Conservation (phyloP, 2,797 vertebrate species). For the Pteronotus mesoamericanus region DNA sequence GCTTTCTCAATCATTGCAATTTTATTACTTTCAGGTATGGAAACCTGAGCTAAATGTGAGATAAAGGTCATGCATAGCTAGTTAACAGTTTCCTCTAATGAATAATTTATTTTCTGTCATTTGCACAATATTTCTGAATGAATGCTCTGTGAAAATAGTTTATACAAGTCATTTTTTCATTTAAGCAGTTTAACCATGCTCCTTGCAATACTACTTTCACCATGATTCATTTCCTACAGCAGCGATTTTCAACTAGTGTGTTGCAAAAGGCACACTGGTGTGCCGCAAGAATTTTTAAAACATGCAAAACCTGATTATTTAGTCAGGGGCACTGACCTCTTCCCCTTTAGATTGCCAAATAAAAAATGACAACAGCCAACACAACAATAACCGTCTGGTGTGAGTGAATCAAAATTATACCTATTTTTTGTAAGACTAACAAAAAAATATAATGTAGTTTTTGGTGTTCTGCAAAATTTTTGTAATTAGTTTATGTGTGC, state of each 20-base stretch:
- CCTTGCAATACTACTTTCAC: background rate
- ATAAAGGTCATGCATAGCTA: background rate
- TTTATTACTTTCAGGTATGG: background rate
- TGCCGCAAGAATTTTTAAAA: background rate
- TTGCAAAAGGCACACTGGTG: background rate
- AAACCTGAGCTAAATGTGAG: background rate
- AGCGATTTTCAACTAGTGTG: background rate
- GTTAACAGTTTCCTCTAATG: background rate
- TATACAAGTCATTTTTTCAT: background rate
- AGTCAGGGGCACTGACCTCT: background rate
- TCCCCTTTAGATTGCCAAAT: background rate
- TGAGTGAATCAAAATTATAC: background rate
- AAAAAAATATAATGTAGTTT: background rate
- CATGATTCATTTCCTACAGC: background rate
- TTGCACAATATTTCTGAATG: conserved; percentile 40
- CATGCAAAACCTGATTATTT: background rate
- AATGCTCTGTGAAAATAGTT: background rate
- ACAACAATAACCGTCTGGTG: background rate
- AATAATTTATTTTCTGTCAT: background rate
- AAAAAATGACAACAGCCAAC: background rate
- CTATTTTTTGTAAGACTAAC: background rate
- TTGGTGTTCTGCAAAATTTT: background rate
- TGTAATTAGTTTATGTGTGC: background rate
- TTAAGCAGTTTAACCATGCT: background rate
- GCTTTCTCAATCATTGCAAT: background rate